These are phyloP conservation scores for Criorhina ranunculi DNA, from an alignment of 2,888 invertebrate species.

Conservation along the genomic window DNA sequence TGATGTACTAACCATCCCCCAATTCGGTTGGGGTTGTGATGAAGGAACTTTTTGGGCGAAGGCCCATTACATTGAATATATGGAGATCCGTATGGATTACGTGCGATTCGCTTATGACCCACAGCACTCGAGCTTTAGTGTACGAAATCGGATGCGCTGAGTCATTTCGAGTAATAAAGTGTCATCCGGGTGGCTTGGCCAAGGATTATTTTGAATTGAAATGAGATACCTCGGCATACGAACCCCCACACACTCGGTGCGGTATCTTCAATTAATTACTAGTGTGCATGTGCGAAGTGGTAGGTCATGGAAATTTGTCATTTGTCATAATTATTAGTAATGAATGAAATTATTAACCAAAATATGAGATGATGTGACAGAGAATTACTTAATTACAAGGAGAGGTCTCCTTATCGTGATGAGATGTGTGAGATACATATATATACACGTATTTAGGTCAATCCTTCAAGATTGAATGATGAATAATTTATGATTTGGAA, in stretches of 20 bases:
- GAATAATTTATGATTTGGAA: no score
- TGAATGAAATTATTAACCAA: slow-evolving; percentile 10
- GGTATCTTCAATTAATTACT: slow-evolving; percentile 25
- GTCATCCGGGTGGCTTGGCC: slow-evolving; percentile 20
- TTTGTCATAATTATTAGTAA: slow-evolving; percentile 18
- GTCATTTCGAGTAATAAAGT: slow-evolving; percentile 53
- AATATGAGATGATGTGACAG: not conserved
- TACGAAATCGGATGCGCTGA: slow-evolving; percentile 22
- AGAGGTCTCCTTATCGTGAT: not conserved
- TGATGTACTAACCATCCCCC: slow-evolving; percentile 30
- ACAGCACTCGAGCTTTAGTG: slow-evolving; percentile 1
- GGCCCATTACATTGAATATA: slow-evolving; percentile 56
- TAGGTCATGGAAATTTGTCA: slow-evolving; percentile 25
- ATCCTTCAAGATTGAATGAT: no score
- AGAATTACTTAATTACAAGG: slow-evolving; percentile 8
- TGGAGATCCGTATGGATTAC: slow-evolving; percentile 55
- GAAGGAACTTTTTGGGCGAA: slow-evolving; percentile 13
- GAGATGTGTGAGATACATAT: not conserved
- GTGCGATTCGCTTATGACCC: slow-evolving; percentile 26
- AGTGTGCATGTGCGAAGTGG: not conserved
- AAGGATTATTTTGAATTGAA: slow-evolving; percentile 38
- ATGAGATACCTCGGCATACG: slow-evolving; percentile 15
- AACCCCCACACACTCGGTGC: not conserved
- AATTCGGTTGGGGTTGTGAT: not conserved
- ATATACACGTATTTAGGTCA: slow-evolving; percentile 1